Percentiles rank a stretch among this genome's conserved stretches.
Evolutionary conservation across 2,888 invertebrate species (phyloP).

Genomic region (Tuta absoluta): DNA sequence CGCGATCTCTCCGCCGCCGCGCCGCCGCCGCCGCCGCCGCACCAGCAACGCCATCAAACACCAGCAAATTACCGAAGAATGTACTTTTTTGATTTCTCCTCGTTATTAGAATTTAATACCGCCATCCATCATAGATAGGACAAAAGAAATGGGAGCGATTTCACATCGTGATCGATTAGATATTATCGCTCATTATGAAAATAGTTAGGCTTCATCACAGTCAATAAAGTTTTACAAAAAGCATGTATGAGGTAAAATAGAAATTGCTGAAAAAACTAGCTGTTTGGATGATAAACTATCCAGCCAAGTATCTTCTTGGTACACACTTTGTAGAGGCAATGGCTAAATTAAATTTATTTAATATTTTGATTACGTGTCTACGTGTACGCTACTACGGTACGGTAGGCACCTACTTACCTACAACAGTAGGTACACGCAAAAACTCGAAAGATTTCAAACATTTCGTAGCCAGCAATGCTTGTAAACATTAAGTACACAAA

Average conservation of each 20-base stretch:
- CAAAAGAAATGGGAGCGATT: constrained; percentile 4
- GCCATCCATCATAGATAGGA: constrained; percentile 9
- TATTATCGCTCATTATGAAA: not conserved
- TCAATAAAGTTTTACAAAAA: constrained; percentile 6
- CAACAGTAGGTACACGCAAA: not conserved
- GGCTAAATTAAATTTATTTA: too few relatives aligned
- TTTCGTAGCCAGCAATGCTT: not conserved
- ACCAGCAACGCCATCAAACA: not conserved
- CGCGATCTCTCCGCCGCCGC: not conserved
- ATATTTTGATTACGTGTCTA: too few relatives aligned
- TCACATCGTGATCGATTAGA: not conserved
- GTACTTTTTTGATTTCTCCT: constrained; percentile 10
- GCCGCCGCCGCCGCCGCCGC: not conserved
- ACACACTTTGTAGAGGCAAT: too few relatives aligned
- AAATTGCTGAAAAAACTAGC: too few relatives aligned
- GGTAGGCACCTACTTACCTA: too few relatives aligned
- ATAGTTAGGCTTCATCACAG: constrained; percentile 5
- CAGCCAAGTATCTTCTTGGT: too few relatives aligned
- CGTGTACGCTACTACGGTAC: too few relatives aligned
- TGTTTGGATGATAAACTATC: not conserved
- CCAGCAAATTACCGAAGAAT: not conserved
- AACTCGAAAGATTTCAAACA: constrained; percentile 4
- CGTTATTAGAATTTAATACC: constrained; percentile 7
- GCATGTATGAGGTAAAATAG: not conserved
- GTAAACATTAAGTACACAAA: constrained; percentile 1